Evolutionary conservation across 2,888 invertebrate species (phyloP), one percentile per base, ranked within the genome.

Genomic region (Epistrophe eligans): DNA sequence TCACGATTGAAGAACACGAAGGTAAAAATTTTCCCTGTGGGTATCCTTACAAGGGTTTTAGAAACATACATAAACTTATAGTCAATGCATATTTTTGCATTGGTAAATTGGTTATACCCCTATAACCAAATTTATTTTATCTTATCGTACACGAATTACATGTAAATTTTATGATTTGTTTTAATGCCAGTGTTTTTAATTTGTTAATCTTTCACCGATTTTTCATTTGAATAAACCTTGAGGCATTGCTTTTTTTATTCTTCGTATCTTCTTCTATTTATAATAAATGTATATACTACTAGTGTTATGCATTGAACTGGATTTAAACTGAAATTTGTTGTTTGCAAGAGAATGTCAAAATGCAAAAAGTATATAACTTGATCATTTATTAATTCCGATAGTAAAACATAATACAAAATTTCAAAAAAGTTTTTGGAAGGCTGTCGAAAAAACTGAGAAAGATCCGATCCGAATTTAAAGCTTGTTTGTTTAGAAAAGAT

Each of bases 51-150:
- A n/a, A 15, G 19, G 15, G 45, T 55, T 24, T 4, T 15, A 15
- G 11, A 8, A 17, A 43, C 45, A 58, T 50, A 50, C 11, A 72
- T 9, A 9, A 0, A 15, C 32, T 35, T 17, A n/a, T 38, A 77
- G 50, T 45, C 10, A 45, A 45, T 80, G 71, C 55, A 77, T 66
- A 76, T 67, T 72, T 84, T 84, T 80, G 80, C 72, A 77, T 76
- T 17, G 64, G 48, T 58, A 84, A 84, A n/a, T 55, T 71, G 64
- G 60, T 84, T 80, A 72, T 58, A 52, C 45, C 19, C 55, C 43
- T 10, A 76, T 77, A 84, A 72, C 71, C 10, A 17, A 58, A 40
- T 40, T 40, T 76, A 64, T 60, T 77, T 84, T 67, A 64, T n/a
- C 17, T 71, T 58, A 64, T 84, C 70, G 74, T 70, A 70, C 64